Percentiles rank a stretch among this genome's conserved stretches.
Evolutionary conservation across 2,797 vertebrate genomes (phyloP).

Genomic region (Morus bassanus): DNA sequence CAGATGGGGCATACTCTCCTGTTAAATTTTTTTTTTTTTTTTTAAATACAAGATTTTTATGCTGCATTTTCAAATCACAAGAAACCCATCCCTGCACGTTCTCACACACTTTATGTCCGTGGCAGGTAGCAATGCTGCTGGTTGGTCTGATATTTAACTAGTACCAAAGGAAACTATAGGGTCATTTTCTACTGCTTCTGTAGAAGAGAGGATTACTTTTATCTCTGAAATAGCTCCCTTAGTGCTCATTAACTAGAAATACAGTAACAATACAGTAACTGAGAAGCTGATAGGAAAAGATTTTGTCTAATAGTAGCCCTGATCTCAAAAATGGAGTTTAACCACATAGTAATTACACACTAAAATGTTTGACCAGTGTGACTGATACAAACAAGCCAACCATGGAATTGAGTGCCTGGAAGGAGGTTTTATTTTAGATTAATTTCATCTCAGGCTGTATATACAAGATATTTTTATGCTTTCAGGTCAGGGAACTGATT

Average conservation of each 20-base stretch:
- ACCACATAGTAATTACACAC: constrained; percentile 48
- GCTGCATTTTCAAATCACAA: background rate
- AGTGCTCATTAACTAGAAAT: constrained; percentile 68
- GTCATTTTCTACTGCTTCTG: constrained; percentile 54
- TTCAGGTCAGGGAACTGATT: background rate
- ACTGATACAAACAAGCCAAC: background rate
- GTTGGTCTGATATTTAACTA: constrained; percentile 18
- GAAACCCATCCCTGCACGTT: background rate
- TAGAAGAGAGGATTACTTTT: constrained; percentile 58
- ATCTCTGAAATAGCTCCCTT: constrained; percentile 66
- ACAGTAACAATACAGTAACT: constrained; percentile 53
- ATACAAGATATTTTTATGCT: background rate
- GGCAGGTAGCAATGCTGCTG: constrained; percentile 43
- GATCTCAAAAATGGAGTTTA: constrained; percentile 32
- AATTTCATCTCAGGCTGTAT: background rate
- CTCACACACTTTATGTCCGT: background rate
- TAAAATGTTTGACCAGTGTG: background rate
- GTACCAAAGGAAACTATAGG: constrained; percentile 25
- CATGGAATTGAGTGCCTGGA: background rate
- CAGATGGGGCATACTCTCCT: background rate
- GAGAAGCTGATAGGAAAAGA: constrained; percentile 59
- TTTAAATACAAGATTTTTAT: background rate
- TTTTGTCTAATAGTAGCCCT: constrained; percentile 52
- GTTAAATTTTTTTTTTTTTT: background rate
- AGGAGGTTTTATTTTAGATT: constrained; percentile 13